These are phyloP conservation scores for Alloscopus bannaensis DNA, from an alignment of 2,888 invertebrate genomes.

Conservation along the genomic window DNA sequence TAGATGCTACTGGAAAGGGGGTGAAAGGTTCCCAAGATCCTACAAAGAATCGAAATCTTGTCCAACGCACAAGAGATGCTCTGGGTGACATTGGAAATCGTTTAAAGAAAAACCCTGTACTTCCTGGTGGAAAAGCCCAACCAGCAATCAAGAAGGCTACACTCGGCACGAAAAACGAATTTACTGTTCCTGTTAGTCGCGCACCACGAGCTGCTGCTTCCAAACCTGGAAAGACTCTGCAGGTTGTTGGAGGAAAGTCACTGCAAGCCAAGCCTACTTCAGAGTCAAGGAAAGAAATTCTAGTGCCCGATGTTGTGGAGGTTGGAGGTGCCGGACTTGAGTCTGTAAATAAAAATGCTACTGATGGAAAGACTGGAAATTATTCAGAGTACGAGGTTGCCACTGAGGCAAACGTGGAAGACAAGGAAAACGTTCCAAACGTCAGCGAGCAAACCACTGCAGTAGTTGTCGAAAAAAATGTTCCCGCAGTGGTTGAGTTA, in stretches of 20 bases:
- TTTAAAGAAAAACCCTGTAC: constrained; percentile 50
- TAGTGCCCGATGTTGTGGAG: not conserved
- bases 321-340: constrained; percentile 2
- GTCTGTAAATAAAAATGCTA: too few relatives aligned
- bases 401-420: not conserved
- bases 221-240: constrained; percentile 39
- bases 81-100: constrained; percentile 72
- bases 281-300: not conserved
- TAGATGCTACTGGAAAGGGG: constrained; percentile 11
- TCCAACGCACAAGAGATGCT: constrained; percentile 66
- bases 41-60: constrained; percentile 41
- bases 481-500: too few relatives aligned
- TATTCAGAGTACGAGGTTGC: not conserved
- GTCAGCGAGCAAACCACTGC: not conserved
- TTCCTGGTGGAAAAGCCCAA: constrained; percentile 27
- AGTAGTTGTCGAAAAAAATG: too few relatives aligned
- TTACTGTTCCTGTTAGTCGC: constrained; percentile 53
- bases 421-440: constrained; percentile 42
- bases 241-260: constrained; percentile 44
- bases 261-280: constrained; percentile 24
- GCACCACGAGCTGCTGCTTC: constrained; percentile 43
- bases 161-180: constrained; percentile 28
- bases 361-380: constrained; percentile 1
- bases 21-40: constrained; percentile 17
- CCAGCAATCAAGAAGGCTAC: constrained; percentile 20